Percentiles rank a stretch among this genome's conserved stretches.
Evolutionary conservation across 2,797 vertebrate species (phyloP).

Genomic region (Martes flavigula): DNA sequence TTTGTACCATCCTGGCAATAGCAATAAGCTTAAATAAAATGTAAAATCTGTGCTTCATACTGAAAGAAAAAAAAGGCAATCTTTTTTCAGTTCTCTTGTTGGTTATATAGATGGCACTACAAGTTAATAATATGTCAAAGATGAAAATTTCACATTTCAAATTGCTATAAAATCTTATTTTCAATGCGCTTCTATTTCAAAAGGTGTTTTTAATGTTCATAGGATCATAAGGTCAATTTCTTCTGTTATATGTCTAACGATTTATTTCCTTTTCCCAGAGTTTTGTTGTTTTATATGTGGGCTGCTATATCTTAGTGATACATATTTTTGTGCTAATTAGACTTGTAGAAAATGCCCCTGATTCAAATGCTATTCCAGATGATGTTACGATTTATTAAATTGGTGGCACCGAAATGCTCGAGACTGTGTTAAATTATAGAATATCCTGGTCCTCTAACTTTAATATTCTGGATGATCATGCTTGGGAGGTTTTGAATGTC

Average conservation of each 20-base stretch:
- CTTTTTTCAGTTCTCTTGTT: neutral
- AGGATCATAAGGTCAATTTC: neutral
- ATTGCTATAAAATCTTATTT: constrained; percentile 10
- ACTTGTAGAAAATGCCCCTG: neutral
- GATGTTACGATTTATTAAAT: neutral
- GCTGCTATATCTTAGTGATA: neutral
- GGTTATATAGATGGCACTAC: neutral
- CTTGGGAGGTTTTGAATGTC: constrained; percentile 41
- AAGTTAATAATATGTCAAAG: constrained; percentile 3
- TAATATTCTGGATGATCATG: neutral
- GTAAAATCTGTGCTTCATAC: neutral
- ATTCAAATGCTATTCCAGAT: neutral
- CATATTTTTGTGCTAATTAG: neutral
- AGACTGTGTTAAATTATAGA: neutral
- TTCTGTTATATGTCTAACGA: neutral
- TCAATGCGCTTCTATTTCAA: neutral
- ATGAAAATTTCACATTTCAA: constrained; percentile 26
- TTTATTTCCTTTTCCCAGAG: neutral
- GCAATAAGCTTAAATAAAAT: neutral
- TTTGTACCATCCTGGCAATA: neutral
- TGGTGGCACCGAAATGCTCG: neutral
- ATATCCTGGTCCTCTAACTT: neutral
- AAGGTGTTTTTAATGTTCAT: neutral
- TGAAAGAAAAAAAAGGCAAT: neutral
- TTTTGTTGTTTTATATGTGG: neutral